Conservation (phyloP, 2,888 invertebrate species). For the Platycnemis pennipes region DNA sequence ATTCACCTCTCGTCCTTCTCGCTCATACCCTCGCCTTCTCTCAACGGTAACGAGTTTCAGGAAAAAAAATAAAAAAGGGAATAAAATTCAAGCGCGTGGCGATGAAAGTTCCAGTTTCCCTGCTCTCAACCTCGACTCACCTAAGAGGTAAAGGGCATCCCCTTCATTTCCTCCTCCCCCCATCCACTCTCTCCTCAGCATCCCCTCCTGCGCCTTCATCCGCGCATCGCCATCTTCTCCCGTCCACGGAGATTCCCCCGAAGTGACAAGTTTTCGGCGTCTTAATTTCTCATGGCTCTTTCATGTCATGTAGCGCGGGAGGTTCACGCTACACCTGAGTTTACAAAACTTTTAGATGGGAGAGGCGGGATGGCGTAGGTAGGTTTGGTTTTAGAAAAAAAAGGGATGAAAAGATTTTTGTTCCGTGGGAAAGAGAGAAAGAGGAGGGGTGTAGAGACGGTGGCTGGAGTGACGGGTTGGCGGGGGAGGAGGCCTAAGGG, state of each 20-base stretch:
- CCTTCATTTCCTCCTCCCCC: background rate
- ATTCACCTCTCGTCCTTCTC: background rate
- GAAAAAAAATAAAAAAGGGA: background rate
- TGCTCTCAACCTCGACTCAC: background rate
- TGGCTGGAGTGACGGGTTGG: background rate
- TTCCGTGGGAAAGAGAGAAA: background rate
- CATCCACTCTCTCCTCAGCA: background rate
- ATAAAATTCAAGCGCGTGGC: background rate
- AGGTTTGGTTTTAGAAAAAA: conserved; percentile 7
- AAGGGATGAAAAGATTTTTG: conserved; percentile 52
- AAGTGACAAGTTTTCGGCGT: conserved; percentile 64
- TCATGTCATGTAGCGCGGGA: conserved; percentile 29
- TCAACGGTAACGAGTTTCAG: background rate
- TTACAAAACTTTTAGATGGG: conserved; percentile 33
- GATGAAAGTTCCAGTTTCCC: background rate
- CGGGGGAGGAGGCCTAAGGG: background rate
- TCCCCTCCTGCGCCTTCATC: background rate
- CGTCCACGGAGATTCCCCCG: background rate
- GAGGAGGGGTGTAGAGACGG: background rate
- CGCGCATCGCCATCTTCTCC: background rate
- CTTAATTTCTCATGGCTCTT: conserved; percentile 52
- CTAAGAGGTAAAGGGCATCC: background rate
- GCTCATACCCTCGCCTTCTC: background rate
- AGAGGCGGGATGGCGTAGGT: background rate
- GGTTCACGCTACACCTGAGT: conserved; percentile 66